These are phyloP conservation scores for Astropecten irregularis DNA, from an alignment of 53 echinoderm and acorn worm species.

Conservation along the genomic window DNA sequence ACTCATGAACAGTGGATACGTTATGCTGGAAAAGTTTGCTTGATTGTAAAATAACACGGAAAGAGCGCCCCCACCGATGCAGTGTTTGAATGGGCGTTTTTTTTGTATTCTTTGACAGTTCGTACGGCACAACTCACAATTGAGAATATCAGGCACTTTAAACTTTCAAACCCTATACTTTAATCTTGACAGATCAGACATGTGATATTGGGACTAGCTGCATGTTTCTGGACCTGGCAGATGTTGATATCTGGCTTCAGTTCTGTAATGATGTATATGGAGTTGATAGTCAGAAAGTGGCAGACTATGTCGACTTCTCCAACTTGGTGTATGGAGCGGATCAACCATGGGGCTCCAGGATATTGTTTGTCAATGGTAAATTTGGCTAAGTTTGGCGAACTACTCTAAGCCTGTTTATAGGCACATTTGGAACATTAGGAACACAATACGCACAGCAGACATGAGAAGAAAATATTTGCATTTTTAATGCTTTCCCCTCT, in stretches of 20 bases:
- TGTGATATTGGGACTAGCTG: conserved; percentile 57
- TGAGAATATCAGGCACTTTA: no score
- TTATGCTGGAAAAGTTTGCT: no score
- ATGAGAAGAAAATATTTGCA: not conserved
- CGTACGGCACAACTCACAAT: no score
- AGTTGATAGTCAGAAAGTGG: conserved; percentile 7
- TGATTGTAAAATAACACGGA: no score
- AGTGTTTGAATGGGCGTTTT: no score
- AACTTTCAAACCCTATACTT: not conserved
- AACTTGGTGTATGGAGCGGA: conserved; percentile 71
- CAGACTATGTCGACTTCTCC: conserved; percentile 54
- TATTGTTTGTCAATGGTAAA: conserved; percentile 75
- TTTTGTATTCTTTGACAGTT: no score
- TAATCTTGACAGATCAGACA: conserved; percentile 50
- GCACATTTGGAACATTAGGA: not conserved
- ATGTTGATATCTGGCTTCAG: conserved; percentile 9
- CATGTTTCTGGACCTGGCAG: conserved; percentile 23
- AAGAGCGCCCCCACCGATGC: no score
- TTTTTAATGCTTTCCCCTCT: not conserved
- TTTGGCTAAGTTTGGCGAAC: no score
- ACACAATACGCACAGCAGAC: not conserved
- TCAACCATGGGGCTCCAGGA: conserved; percentile 60
- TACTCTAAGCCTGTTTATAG: not conserved
- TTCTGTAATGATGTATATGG: conserved; percentile 44
- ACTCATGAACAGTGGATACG: no score